Evolutionary conservation across 2,113 vertebrate genomes (phyloP), one percentile per base, ranked within the genome.

Genomic region (Epinephelus lanceolatus): DNA sequence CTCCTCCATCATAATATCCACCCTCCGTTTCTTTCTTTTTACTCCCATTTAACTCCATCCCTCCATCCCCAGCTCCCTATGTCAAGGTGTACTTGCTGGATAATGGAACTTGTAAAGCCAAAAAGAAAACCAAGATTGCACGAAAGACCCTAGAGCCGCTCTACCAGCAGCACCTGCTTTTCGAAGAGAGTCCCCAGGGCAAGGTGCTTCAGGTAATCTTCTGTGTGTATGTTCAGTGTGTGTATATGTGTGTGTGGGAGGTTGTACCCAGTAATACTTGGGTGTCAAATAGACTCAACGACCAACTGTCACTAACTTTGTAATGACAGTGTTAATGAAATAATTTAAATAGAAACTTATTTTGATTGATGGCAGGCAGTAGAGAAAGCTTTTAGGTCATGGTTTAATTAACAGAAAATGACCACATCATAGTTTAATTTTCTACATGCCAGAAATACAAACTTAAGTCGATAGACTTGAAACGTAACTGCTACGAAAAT

Each of bases 101-200:
- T 93, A 99, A 97, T 55, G 98, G 98, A 86, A 94, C 95, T 69
- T 99, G 98, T 86, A 97, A 99, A 96, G 98, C 98, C 93, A 99
- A 99, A 96, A 99, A 99, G 96, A 99, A 99, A 96, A 99, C 98
- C 78, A 98, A 99, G 95, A 99, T 99, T 95, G 98, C 98, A 90
- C 95, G 98, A 83, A 99, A 99, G 95, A 99, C 98, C n/a, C 97
- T 99, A 55, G 98, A 99, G 93, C 98, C 98, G 67, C 94, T 99
- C 84, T 99, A 99, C 95, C 98, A 99, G 89, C 98, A 99, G 94
- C 96, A 97, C 66, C 94, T 99, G 90, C 96, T 98, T 87, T 99
- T 99, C 87, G 98, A 99, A 14, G 98, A 99, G 94, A 97, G 97
- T 93, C 97, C 98, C 30, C 97, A 98, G 95, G 97, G 98, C 87